These are phyloP conservation scores for Polyommatus icarus DNA, from an alignment of 2,888 invertebrate genomes.

Conservation along the genomic window DNA sequence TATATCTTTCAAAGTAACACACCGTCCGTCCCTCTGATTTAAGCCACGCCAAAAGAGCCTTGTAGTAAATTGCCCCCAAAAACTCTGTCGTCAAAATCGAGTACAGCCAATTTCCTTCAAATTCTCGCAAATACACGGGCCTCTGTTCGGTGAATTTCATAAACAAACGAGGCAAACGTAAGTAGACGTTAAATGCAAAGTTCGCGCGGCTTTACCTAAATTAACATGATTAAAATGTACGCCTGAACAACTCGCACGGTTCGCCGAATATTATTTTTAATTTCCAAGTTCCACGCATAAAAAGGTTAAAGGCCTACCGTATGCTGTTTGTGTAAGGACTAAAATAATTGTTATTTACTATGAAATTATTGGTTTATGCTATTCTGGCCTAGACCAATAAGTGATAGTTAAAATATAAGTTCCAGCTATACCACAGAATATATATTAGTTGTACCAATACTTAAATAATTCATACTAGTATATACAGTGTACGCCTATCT, in stretches of 20 bases:
- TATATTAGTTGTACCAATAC: no score
- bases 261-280: slow-evolving; percentile 12
- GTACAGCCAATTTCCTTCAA: slow-evolving; percentile 46
- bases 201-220: slow-evolving; percentile 8
- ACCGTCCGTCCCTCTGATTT: not conserved
- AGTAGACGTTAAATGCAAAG: slow-evolving; percentile 22
- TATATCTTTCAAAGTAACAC: no score
- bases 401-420: no score
- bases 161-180: slow-evolving; percentile 24
- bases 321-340: not conserved
- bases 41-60: not conserved
- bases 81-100: slow-evolving; percentile 39
- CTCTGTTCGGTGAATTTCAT: slow-evolving; percentile 10
- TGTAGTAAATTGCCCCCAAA: not conserved
- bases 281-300: slow-evolving; percentile 5
- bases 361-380: not conserved
- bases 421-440: no score
- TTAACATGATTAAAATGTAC: slow-evolving; percentile 25
- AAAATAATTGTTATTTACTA: not conserved
- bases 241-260: not conserved
- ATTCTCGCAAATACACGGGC: slow-evolving; percentile 39
- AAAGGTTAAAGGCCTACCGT: not conserved
- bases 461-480: no score
- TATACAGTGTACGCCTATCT: no score
- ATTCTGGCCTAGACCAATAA: no score